Evolutionary conservation across 2,113 vertebrate species (phyloP), one percentile per base, ranked within the genome.

Genomic region (Labeo catla): DNA sequence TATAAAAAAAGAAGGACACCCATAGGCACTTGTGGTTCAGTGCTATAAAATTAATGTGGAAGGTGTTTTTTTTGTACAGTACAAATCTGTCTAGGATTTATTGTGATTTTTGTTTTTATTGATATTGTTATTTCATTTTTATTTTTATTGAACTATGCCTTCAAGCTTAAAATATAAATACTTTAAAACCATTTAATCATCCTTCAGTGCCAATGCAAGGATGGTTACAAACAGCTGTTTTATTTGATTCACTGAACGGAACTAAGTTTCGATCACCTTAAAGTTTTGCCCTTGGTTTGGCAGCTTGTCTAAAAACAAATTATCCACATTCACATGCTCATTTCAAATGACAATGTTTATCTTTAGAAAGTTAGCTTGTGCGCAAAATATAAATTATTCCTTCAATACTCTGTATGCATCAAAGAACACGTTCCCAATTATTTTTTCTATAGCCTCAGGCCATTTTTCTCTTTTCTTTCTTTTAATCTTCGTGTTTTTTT

Each of bases 391-490:
- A 81, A 89, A 89, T 89, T 87, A 89, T 91, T 92, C 87, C 84
- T 28, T 86, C 68, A 89, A 72, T 79, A 73, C 86, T 84, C 21
- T 61, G 70, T 65, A 88, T 83, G 79, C 92, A 90, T 93, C 91
- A 91, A 92, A 94, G 89, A 83, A 84, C 47, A 84, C 90, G 89
- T 87, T 82, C 90, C 87, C 91, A 79, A 72, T 88, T 85, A 34
- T 85, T 90, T 83, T 43, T 13, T 54, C 49, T 59, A 39, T 91
- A 43, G 82, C 90, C 90, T 83, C 76, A 61, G 91, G 91, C 88
- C 85, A 86, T 83, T 47, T 88, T 87, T 91, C 92, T 87, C 49
- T 59, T 57, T 28, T 86, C 70, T 50, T 86, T 86, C 68, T 83
- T 79, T 66, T 52, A 83, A 73, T 73, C 93, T 88, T 81, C 91